Base-by-base conservation (phyloP, 1,140 invertebrate species). In the Muscidifurax raptorellus region DNA sequence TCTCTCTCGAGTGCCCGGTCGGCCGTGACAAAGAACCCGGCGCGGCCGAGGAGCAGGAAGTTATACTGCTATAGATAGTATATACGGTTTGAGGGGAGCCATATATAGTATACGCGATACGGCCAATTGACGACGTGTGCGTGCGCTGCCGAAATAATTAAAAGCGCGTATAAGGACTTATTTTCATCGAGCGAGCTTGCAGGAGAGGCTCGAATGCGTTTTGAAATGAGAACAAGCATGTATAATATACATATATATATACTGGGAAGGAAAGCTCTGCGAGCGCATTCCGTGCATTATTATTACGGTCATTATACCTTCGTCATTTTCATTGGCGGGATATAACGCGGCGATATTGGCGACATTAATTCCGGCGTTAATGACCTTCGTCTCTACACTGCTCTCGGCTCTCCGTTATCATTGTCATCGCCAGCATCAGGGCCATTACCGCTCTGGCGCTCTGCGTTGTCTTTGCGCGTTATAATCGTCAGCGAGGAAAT, bases 101-200 rank as follows among this genome's bases (percentile, higher is more conserved):
- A n/a, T 13, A 12, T 2, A 2, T 47, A 13, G 7, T 47, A 47
- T 47, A 25, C 22, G 22, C 72, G 36, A 75, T 2, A 18, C n/a
- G 10, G 22, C 40, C 66, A 27, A 40, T 52, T 18, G 74, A 44
- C 78, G 77, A 69, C 82, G 77, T 18, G 64, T 40, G 75, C 82
- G 77, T 25, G 64, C 44, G 18, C 66, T 27, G 81, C 52, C 79
- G 64, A 86, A 86, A 76, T 71, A 82, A 82, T 59, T 80, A 83
- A 81, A 85, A 82, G 84, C 67, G 67, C 84, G 82, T 52, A n/a
- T n/a, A n/a, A n/a, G n/a, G n/a, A n/a, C n/a, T n/a, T n/a, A n/a
- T n/a, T n/a, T n/a, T n/a, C n/a, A n/a, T n/a, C n/a, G n/a, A n/a
- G 40, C 30, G 66, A 69, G 27, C 27, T 69, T 69, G 25, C 25